These are phyloP conservation scores for Hoplostethus atlanticus DNA, from an alignment of 2,797 vertebrate species.

Conservation along the genomic window DNA sequence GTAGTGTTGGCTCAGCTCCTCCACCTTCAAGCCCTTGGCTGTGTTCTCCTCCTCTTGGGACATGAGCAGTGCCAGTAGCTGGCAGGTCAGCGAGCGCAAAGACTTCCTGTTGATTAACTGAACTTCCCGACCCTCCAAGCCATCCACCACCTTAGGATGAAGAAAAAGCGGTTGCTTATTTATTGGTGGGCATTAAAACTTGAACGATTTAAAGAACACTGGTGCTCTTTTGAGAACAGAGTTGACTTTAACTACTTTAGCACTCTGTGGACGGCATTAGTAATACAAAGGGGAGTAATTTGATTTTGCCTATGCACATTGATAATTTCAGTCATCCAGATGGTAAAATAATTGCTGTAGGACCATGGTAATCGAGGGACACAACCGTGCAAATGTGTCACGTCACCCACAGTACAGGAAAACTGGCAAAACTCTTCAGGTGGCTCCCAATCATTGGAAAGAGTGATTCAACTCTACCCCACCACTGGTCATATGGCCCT, in stretches of 20 bases:
- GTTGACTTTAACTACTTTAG: no score
- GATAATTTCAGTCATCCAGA: no score
- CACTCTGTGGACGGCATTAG: no score
- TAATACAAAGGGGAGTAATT: not conserved
- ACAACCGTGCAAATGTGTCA: no score
- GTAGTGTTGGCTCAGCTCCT: slow-evolving; percentile 88
- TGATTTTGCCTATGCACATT: not conserved
- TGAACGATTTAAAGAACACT: not conserved
- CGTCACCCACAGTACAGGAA: no score
- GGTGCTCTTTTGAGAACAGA: not conserved
- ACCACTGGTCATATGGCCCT: no score
- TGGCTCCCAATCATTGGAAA: no score
- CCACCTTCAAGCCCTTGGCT: slow-evolving; percentile 81
- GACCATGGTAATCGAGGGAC: no score
- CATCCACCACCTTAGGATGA: slow-evolving; percentile 86
- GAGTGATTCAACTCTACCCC: no score
- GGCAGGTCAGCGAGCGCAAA: slow-evolving; percentile 91
- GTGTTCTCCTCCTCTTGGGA: slow-evolving; percentile 87
- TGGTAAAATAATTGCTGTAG: no score
- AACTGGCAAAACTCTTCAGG: no score
- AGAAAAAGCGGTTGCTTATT: not conserved
- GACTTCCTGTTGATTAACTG: slow-evolving; percentile 97
- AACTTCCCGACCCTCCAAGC: slow-evolving; percentile 88
- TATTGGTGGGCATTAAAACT: no score
- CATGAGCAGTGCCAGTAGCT: slow-evolving; percentile 94